Percentiles rank a stretch among this genome's conserved stretches.
Conservation (phyloP, 2,888 invertebrate genomes). For the Furcula furcula region DNA sequence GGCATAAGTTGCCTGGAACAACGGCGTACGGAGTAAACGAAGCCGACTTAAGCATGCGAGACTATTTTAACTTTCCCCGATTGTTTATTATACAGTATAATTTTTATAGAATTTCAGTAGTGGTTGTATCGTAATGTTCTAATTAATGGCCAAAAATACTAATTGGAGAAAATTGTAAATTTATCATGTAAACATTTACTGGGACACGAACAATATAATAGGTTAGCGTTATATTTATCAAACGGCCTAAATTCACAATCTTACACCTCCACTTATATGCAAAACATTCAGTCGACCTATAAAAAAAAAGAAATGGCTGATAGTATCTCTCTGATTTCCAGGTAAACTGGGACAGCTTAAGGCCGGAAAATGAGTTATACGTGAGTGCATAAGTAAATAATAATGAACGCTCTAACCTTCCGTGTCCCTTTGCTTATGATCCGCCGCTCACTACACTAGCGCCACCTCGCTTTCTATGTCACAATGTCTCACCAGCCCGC, state of each 20-base stretch:
- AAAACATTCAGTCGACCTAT: slow-evolving; percentile 56
- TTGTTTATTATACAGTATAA: too few species aligned
- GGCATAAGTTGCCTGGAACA: too few species aligned
- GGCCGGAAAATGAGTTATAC: slow-evolving; percentile 81
- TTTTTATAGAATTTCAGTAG: too few species aligned
- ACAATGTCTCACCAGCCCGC: slow-evolving; percentile 31
- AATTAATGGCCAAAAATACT: too few species aligned
- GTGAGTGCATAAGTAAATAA: slow-evolving; percentile 66
- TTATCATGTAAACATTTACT: neutral
- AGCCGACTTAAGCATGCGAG: too few species aligned
- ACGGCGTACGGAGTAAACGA: too few species aligned
- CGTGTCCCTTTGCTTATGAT: slow-evolving; percentile 46
- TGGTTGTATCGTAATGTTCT: too few species aligned
- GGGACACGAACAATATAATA: slow-evolving; percentile 22
- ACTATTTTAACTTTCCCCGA: too few species aligned
- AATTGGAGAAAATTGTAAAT: neutral
- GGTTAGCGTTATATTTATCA: neutral
- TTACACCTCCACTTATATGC: slow-evolving; percentile 4
- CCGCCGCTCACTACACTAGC: slow-evolving; percentile 31
- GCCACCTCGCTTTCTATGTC: slow-evolving; percentile 41
- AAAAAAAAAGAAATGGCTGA: slow-evolving; percentile 55
- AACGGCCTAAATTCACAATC: neutral
- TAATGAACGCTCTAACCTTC: slow-evolving; percentile 51
- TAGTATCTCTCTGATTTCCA: slow-evolving; percentile 72
- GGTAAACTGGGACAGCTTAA: slow-evolving; percentile 82